A percentile compares a stretch with the other conserved stretches of the same genome.
phyloP scores from a whole-genome alignment of 2,113 vertebrate species.

The Heteronetta atricapilla region DNA sequence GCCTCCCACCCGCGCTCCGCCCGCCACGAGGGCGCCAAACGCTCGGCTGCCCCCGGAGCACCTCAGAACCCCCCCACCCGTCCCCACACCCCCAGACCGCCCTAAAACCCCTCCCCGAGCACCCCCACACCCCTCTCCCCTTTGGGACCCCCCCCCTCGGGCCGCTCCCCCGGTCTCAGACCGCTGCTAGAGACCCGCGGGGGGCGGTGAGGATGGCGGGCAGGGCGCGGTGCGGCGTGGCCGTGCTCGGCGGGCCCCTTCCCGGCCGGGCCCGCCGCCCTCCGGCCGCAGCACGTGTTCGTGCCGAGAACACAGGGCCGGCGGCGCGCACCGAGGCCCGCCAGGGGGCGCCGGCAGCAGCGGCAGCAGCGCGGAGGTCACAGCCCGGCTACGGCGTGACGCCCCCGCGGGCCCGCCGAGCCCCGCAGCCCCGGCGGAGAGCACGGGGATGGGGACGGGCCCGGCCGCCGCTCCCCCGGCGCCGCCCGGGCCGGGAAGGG shows the following conservation, averaged over 20 bases:
- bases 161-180: too few species aligned
- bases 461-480: neutral
- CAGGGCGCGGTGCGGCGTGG: neutral
- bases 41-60: neutral
- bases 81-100: too few species aligned
- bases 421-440: neutral
- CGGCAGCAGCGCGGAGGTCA: constrained; percentile 50
- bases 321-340: neutral
- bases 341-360: constrained; percentile 30
- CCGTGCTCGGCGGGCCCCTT: neutral
- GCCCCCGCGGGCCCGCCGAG: neutral
- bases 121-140: too few species aligned
- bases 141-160: too few species aligned
- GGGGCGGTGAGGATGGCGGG: too few species aligned
- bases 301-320: neutral
- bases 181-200: too few species aligned
- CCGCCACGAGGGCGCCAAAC: neutral
- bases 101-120: too few species aligned
- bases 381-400: constrained; percentile 45
- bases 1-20: neutral
- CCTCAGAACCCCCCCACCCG: too few species aligned
- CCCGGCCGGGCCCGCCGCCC: constrained; percentile 58
- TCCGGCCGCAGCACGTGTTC: constrained; percentile 47
- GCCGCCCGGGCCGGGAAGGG: neutral
- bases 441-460: too few species aligned